phyloP scores from a whole-genome alignment of 2,113 vertebrate genomes.

The Hylia prasina region DNA sequence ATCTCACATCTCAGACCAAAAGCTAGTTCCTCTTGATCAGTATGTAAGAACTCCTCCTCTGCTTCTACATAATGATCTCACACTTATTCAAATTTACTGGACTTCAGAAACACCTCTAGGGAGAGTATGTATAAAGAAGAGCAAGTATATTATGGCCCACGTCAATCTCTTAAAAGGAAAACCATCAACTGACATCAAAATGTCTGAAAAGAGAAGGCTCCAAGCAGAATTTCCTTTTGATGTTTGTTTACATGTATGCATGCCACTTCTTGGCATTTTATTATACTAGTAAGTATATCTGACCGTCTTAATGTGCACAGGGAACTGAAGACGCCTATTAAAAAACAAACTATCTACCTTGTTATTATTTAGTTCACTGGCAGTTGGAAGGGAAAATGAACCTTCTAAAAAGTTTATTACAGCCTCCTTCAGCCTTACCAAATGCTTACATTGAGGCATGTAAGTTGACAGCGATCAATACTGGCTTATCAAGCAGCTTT shows the following conservation, averaged over 20 bases:
- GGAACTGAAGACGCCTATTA: background rate
- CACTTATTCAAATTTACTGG: background rate
- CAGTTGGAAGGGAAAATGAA: background rate
- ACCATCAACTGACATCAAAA: background rate
- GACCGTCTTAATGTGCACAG: background rate
- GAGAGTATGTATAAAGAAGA: background rate
- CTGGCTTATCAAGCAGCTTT: background rate
- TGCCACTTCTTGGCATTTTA: background rate
- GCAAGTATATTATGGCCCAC: background rate
- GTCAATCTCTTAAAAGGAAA: background rate
- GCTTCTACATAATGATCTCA: background rate
- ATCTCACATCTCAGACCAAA: background rate
- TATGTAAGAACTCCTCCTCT: background rate
- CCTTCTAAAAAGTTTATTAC: background rate
- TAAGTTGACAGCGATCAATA: background rate
- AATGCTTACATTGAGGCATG: background rate
- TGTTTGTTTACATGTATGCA: background rate
- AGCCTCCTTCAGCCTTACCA: background rate
- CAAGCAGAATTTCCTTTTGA: background rate
- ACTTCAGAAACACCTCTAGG: background rate
- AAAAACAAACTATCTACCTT: background rate
- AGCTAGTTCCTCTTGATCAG: background rate
- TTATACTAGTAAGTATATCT: background rate
- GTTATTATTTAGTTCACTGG: background rate
- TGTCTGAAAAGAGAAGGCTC: background rate